Percentiles rank a stretch among this genome's conserved stretches.
Conservation (phyloP, 1,140 invertebrate genomes). For the Zaprionus vittiger region DNA sequence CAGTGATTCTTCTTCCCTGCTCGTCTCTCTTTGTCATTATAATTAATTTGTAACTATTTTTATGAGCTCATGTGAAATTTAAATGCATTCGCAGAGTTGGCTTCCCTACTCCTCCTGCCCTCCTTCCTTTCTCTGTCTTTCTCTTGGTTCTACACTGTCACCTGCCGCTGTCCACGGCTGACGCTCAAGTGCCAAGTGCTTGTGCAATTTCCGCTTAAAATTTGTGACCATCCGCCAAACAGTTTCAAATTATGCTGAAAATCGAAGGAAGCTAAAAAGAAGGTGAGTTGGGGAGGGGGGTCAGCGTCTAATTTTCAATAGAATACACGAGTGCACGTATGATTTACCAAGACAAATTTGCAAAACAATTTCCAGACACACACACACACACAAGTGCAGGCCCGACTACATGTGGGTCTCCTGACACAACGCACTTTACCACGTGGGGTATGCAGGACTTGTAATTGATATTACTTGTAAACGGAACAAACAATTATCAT, state of each 20-base stretch:
- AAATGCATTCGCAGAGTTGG: constrained; percentile 55
- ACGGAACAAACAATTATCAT: accelerated
- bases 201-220: constrained; percentile 82
- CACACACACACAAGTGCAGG: constrained; percentile 11
- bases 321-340: constrained; percentile 61
- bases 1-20: constrained; percentile 2
- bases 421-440: not conserved
- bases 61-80: constrained; percentile 82
- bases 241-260: constrained; percentile 73
- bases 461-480: too few relatives aligned
- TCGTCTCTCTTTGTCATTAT: constrained; percentile 71
- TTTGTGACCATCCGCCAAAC: constrained; percentile 71
- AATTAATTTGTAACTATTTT: constrained; percentile 83
- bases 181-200: constrained; percentile 68
- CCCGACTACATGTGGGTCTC: not conserved
- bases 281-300: not conserved
- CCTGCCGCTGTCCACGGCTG: constrained; percentile 23
- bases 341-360: constrained; percentile 63
- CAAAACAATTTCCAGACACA: constrained; percentile 37
- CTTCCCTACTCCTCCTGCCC: constrained; percentile 12
- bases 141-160: constrained; percentile 32
- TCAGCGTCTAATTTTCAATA: constrained; percentile 63
- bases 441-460: not conserved
- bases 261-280: constrained; percentile 40
- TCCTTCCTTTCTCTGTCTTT: constrained; percentile 14